Base-by-base conservation (phyloP, 1,140 invertebrate species). In the Sycophila sp. region DNA sequence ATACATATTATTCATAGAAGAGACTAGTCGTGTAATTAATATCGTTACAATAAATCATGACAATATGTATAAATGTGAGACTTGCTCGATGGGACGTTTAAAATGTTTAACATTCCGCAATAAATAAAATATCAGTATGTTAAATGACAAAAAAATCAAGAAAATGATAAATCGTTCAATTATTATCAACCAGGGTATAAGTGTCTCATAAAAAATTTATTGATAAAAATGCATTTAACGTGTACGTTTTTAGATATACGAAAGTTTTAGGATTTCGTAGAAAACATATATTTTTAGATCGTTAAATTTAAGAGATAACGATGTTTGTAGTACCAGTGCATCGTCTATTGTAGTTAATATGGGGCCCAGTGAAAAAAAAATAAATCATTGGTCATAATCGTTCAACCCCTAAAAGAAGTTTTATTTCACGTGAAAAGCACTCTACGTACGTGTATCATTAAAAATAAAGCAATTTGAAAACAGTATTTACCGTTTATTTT, bases 61-160 rank as follows among this genome's bases (percentile, higher is more conserved):
- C 67, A 69, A 69, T 69, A 69, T 59, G 15, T 30, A 55, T 38
- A 26, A 30, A 38, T 53, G 17, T 40, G 1, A 51, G 8, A 30
- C 22, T 68, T 38, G 15, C 53, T 45, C 10, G 10, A 45, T 55
- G 42, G 8, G 2, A 22, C 1, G 22, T 22, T 36, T 6, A 36
- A 30, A 53, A 38, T 58, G n/a, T 58, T 6, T 26, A 24, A 55
- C 64, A 67, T 67, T 67, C 64, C 64, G n/a, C n/a, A 58, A 56
- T 24, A 45, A 22, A 45, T 17, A 17, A 28, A 24, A 49, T 34
- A 51, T 36, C 7, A 19, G 58, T 60, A 45, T 2, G 17, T 40
- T 42, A 6, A n/a, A 34, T 34, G 4, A 40, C 5, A n/a, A n/a
- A n/a, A n/a, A n/a, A n/a, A n/a, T n/a, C n/a, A n/a, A n/a, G n/a